These are phyloP conservation scores for Stichodactyla helianthus DNA, from an alignment of 64 coral and sea anemone genomes.

Conservation along the genomic window DNA sequence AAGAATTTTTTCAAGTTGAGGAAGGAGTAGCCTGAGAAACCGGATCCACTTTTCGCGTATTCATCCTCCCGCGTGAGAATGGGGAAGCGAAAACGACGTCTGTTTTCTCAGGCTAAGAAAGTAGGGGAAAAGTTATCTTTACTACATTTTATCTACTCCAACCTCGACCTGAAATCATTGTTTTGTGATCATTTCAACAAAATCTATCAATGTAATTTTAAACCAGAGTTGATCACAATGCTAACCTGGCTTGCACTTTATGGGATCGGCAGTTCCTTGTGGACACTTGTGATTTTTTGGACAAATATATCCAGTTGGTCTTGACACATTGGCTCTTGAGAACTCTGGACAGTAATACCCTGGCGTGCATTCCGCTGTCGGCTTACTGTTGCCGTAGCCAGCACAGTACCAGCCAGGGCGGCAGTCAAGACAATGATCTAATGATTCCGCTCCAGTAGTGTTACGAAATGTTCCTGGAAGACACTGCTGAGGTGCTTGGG, in stretches of 20 bases:
- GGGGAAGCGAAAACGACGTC: too few relatives aligned
- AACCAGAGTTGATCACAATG: too few relatives aligned
- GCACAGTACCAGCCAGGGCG: constrained; percentile 77
- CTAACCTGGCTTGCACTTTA: constrained; percentile 69
- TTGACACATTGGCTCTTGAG: constrained; percentile 78
- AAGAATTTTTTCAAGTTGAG: background rate
- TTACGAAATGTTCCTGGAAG: constrained; percentile 92
- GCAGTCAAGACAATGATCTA: constrained; percentile 79
- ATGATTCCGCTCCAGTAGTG: constrained; percentile 78
- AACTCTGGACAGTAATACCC: constrained; percentile 81
- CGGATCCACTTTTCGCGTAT: too few relatives aligned
- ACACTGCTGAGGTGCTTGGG: constrained; percentile 57
- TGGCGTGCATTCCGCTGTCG: constrained; percentile 58
- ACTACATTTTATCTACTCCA: too few relatives aligned
- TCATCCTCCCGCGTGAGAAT: too few relatives aligned
- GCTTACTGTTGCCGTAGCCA: constrained; percentile 68
- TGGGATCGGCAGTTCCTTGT: constrained; percentile 47
- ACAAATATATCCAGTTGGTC: constrained; percentile 64
- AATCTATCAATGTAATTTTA: too few relatives aligned
- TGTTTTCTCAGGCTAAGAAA: too few relatives aligned
- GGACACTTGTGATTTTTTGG: constrained; percentile 67
- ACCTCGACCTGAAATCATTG: too few relatives aligned
- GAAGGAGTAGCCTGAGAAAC: too few relatives aligned
- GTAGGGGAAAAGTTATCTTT: too few relatives aligned
- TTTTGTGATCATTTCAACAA: too few relatives aligned